These are phyloP conservation scores for Linepithema humile DNA, from an alignment of 1,140 invertebrate species.

Conservation along the genomic window DNA sequence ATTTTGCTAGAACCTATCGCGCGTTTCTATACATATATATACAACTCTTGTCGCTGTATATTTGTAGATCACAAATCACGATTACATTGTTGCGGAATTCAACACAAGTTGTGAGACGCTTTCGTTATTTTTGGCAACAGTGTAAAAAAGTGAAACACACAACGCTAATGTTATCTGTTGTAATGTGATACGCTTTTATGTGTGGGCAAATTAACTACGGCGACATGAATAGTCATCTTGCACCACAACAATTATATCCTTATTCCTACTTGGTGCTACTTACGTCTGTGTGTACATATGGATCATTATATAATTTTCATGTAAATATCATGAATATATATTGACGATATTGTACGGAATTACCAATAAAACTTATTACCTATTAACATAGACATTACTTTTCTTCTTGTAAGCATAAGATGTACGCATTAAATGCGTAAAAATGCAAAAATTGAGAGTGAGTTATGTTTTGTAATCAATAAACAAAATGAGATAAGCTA, in stretches of 20 bases:
- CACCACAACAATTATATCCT: conserved; percentile 62
- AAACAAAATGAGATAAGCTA: conserved; percentile 74
- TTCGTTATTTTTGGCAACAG: conserved; percentile 6
- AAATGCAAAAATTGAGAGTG: conserved; percentile 54
- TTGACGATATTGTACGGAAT: conserved; percentile 52
- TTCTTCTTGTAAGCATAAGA: conserved; percentile 54
- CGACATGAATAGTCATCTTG: conserved; percentile 54
- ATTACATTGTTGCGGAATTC: conserved; percentile 5
- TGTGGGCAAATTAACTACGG: conserved; percentile 28
- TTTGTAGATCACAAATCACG: conserved; percentile 6
- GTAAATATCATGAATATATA: conserved; percentile 71
- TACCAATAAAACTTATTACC: conserved; percentile 72
- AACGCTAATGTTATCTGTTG: conserved; percentile 33
- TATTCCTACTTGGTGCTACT: conserved; percentile 77
- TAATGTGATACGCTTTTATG: conserved; percentile 54
- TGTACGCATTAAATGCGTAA: conserved; percentile 38
- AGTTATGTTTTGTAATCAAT: conserved; percentile 79
- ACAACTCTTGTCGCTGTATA: conserved; percentile 30
- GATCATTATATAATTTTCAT: conserved; percentile 56
- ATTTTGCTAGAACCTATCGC: conserved; percentile 38
- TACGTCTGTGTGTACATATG: conserved; percentile 76
- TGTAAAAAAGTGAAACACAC: conserved; percentile 15
- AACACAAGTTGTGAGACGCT: not conserved
- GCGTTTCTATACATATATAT: conserved; percentile 42
- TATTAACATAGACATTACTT: conserved; percentile 74